Conservation (phyloP, 2,113 vertebrate species). For the Tupaia chinensis region DNA sequence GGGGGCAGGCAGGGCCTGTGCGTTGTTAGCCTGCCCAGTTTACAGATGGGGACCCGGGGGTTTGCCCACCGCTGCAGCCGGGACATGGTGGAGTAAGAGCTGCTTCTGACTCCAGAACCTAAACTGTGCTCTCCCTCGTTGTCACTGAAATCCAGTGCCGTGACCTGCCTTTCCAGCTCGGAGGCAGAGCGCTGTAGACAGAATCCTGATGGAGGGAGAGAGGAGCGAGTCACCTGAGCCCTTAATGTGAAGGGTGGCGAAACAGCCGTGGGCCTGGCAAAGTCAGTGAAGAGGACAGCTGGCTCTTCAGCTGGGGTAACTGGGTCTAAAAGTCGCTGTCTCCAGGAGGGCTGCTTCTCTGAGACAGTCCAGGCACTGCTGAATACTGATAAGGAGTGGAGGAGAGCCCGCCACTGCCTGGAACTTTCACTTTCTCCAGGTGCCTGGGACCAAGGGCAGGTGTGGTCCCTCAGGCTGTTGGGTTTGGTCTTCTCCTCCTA, state of each 20-base stretch:
- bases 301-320: not conserved
- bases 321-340: not conserved
- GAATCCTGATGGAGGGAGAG: not conserved
- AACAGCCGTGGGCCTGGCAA: no score
- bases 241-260: not conserved
- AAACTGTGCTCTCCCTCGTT: rapidly evolving
- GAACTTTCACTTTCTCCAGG: not conserved
- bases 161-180: not conserved
- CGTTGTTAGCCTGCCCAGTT: rapidly evolving
- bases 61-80: not conserved
- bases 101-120: not conserved
- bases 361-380: no score
- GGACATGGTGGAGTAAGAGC: not conserved
- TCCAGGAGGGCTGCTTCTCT: not conserved
- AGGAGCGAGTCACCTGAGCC: not conserved
- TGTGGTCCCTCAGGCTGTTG: not conserved
- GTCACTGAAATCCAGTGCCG: rapidly evolving
- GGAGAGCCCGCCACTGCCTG: not conserved
- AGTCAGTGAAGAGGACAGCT: not conserved
- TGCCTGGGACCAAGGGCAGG: not conserved
- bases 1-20: no score
- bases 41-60: not conserved
- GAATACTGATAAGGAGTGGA: not conserved
- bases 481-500: not conserved
- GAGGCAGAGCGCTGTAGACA: not conserved